Evolutionary conservation across 1,140 invertebrate genomes (phyloP).

Genomic region (Leptopilina clavipes): DNA sequence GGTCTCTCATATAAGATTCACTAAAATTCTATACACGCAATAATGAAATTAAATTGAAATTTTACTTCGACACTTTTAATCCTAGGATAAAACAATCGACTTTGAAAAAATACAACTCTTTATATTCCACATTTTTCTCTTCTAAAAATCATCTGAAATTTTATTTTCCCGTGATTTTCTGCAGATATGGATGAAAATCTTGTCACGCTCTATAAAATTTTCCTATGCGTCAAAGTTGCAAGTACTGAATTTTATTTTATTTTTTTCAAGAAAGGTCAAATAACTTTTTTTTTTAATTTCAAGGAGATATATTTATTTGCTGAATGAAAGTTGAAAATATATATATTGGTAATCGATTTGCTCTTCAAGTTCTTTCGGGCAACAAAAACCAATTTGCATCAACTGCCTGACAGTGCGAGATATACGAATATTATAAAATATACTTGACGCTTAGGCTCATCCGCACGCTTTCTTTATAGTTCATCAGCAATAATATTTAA

Average conservation of each 20-base stretch:
- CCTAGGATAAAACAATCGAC: neutral
- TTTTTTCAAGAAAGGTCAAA: neutral
- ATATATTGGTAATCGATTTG: neutral
- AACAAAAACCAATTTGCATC: constrained; percentile 20
- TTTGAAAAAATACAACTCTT: neutral
- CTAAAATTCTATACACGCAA: constrained; percentile 14
- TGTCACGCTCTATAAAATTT: too few relatives aligned
- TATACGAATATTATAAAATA: too few relatives aligned
- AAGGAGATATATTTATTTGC: too few relatives aligned
- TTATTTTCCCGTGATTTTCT: too few relatives aligned
- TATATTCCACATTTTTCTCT: too few relatives aligned
- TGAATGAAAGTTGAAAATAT: neutral
- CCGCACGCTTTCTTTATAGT: neutral
- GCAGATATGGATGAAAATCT: too few relatives aligned
- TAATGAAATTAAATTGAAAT: constrained; percentile 16
- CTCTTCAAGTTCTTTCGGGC: constrained; percentile 8
- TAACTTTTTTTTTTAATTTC: neutral
- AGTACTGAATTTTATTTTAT: neutral
- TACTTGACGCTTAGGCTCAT: neutral
- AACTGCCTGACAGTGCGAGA: constrained; percentile 17
- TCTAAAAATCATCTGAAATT: too few relatives aligned
- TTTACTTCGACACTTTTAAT: neutral
- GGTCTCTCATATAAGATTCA: neutral
- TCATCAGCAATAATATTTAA: constrained; percentile 21
- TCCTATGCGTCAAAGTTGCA: neutral